A percentile compares a stretch with the other conserved stretches of the same genome.
phyloP scores from a whole-genome alignment of 2,797 vertebrate species.

The Typhlichthys subterraneus region DNA sequence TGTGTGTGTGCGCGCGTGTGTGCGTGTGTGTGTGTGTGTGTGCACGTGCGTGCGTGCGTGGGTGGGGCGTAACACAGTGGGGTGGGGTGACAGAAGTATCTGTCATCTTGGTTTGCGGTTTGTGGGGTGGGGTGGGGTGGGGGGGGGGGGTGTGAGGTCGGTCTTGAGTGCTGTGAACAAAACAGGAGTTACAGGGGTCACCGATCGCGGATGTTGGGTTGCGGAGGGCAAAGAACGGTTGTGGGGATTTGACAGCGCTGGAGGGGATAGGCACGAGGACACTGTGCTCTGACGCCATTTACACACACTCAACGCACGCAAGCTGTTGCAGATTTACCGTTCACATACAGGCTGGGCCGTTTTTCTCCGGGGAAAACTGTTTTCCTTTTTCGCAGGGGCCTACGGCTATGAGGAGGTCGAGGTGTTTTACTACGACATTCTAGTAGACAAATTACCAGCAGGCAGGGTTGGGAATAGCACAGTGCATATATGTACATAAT shows the following conservation, averaged over 20 bases:
- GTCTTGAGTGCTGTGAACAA: conserved; percentile 61
- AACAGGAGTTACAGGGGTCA: conserved; percentile 73
- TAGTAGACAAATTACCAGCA: conserved; percentile 4
- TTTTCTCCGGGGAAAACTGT: conserved; percentile 36
- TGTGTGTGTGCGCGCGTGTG: conserved; percentile 2
- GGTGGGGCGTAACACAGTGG: neutral
- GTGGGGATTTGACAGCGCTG: conserved; percentile 54
- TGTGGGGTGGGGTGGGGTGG: conserved; percentile 23
- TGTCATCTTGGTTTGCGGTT: conserved; percentile 57
- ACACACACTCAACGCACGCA: neutral
- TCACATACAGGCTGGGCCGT: conserved; percentile 52
- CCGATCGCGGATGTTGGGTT: conserved; percentile 54
- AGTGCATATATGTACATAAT: conserved; percentile 6
- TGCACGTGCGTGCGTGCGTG: too few relatives aligned
- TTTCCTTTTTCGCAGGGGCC: conserved; percentile 1
- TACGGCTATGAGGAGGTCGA: neutral
- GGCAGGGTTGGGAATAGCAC: conserved; percentile 10
- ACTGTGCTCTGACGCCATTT: conserved; percentile 40
- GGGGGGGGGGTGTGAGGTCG: conserved; percentile 1
- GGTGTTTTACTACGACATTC: neutral
- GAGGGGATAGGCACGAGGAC: conserved; percentile 48
- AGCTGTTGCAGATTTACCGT: conserved; percentile 59
- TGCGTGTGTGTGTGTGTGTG: neutral
- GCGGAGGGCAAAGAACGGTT: conserved; percentile 15
- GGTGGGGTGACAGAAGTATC: conserved; percentile 39